A percentile compares a stretch with the other conserved stretches of the same genome.
phyloP scores from a whole-genome alignment of 2,113 vertebrate species.

The Xerus inauris region DNA sequence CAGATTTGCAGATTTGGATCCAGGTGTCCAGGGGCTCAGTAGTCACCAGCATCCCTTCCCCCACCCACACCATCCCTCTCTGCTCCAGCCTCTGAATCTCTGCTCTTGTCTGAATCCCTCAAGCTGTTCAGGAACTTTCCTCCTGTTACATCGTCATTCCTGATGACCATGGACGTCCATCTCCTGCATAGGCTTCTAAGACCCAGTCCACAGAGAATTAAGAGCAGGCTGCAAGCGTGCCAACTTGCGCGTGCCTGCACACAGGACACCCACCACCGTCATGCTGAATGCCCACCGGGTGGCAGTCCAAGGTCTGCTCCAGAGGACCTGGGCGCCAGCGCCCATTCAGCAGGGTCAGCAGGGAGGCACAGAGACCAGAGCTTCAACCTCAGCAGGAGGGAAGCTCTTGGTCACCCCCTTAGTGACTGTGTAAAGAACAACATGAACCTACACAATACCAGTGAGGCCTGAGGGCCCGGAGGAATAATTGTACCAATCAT shows the following conservation, averaged over 20 bases:
- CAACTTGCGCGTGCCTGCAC: background rate
- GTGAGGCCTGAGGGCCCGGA: background rate
- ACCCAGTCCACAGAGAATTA: background rate
- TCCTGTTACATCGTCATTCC: background rate
- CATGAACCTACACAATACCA: background rate
- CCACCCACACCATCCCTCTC: background rate
- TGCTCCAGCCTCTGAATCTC: background rate
- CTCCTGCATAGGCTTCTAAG: background rate
- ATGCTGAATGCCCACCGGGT: background rate
- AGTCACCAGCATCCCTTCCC: background rate
- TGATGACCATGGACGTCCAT: background rate
- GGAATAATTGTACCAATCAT: background rate
- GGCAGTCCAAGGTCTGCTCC: background rate
- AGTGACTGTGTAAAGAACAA: background rate
- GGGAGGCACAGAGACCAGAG: background rate
- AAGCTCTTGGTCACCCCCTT: background rate
- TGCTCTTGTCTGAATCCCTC: background rate
- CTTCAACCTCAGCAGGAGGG: background rate
- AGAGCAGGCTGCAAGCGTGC: background rate
- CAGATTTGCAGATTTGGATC: background rate
- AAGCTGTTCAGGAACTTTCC: slow-evolving; percentile 12
- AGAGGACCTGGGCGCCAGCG: background rate
- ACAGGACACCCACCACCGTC: background rate
- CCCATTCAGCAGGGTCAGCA: background rate
- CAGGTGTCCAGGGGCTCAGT: background rate